Evolutionary conservation across 2,797 vertebrate genomes (phyloP).

Genomic region (Crocodylus rhombifer): DNA sequence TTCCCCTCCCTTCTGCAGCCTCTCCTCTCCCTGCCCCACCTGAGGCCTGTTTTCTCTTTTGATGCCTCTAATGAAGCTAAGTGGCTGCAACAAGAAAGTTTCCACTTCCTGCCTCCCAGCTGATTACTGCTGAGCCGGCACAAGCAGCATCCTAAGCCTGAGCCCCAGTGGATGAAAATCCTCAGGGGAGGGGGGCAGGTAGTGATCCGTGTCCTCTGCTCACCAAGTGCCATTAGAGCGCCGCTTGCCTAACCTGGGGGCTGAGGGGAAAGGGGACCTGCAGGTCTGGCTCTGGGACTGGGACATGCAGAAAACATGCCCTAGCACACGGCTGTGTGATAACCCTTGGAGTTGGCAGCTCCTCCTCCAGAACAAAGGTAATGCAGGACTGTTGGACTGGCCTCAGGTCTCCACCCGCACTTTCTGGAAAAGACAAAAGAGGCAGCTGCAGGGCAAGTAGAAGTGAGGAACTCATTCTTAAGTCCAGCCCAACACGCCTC

Average conservation of each 20-base stretch:
- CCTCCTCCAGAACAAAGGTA: background rate
- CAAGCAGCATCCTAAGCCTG: background rate
- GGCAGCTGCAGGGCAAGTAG: background rate
- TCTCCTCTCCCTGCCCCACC: slow-evolving; percentile 21
- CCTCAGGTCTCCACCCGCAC: background rate
- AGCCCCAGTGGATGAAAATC: background rate
- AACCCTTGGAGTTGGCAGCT: background rate
- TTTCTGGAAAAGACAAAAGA: background rate
- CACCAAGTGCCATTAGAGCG: slow-evolving; percentile 43
- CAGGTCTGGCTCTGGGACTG: background rate
- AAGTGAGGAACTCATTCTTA: background rate
- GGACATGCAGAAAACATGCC: background rate
- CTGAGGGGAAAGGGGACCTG: background rate
- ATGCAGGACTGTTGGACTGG: background rate
- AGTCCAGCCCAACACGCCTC: background rate
- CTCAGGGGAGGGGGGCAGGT: slow-evolving; percentile 51
- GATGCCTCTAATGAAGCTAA: slow-evolving; percentile 69
- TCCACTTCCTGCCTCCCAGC: slow-evolving; percentile 44
- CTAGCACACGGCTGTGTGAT: background rate
- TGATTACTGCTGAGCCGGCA: slow-evolving; percentile 53
- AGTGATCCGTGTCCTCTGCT: slow-evolving; percentile 60
- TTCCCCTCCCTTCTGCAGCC: background rate
- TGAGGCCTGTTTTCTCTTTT: slow-evolving; percentile 37
- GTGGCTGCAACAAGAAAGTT: slow-evolving; percentile 66
- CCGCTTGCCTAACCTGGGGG: slow-evolving; percentile 10